phyloP scores from a whole-genome alignment of 1,140 invertebrate genomes.

The Drosophila pallidifrons region DNA sequence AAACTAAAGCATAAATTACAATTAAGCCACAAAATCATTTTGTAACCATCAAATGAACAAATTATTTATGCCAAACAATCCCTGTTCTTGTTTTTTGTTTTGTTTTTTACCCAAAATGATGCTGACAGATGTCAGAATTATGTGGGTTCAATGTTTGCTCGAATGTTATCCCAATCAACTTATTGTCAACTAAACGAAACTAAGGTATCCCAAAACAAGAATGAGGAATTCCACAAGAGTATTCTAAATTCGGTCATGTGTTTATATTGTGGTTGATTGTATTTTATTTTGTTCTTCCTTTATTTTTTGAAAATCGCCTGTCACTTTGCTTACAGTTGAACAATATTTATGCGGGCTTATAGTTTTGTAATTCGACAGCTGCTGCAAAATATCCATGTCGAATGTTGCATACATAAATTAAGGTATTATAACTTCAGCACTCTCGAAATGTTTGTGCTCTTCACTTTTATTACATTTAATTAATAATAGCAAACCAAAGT shows the following conservation, averaged over 20 bases:
- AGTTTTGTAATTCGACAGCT: slow-evolving; percentile 5
- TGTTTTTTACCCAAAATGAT: slow-evolving; percentile 26
- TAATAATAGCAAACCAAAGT: too few species aligned
- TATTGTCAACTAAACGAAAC: slow-evolving; percentile 2
- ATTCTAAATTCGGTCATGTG: not conserved
- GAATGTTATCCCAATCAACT: slow-evolving; percentile 32
- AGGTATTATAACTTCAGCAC: not conserved
- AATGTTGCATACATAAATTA: slow-evolving; percentile 5
- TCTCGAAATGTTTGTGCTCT: not conserved
- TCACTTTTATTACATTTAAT: too few species aligned
- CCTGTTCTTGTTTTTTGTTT: not conserved
- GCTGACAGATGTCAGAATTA: slow-evolving; percentile 47
- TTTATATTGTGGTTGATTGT: not conserved
- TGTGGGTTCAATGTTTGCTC: slow-evolving; percentile 4
- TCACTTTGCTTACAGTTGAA: slow-evolving; percentile 11
- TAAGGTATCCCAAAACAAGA: too few species aligned
- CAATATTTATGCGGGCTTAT: slow-evolving; percentile 6
- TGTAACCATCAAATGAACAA: slow-evolving; percentile 30
- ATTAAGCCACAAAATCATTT: slow-evolving; percentile 38
- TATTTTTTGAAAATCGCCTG: slow-evolving; percentile 8
- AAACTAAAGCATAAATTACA: slow-evolving; percentile 35
- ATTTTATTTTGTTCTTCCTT: too few species aligned
- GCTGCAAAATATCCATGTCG: not conserved
- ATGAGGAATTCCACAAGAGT: not conserved
- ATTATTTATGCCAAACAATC: slow-evolving; percentile 11